Evolutionary conservation across 1,140 invertebrate genomes (phyloP), one percentile per base, ranked within the genome.

Genomic region (Lamellibrachia luymesi): DNA sequence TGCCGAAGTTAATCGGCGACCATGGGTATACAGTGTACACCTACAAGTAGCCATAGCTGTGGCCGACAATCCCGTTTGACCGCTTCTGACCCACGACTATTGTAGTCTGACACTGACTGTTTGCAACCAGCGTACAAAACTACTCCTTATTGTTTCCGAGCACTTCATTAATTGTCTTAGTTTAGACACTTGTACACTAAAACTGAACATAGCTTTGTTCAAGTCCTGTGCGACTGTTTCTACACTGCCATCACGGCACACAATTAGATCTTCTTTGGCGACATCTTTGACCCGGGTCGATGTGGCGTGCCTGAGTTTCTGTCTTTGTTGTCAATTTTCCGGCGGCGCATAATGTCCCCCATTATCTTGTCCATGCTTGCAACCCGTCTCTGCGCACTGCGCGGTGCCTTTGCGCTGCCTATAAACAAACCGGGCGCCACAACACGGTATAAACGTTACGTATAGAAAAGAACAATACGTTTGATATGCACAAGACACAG

Each of bases 291-390:
- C 27, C n/a, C 56, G 5, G 92, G 92, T 52, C 92, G 51, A 52
- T 51, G 92, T 51, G 92, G 6, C 27, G 38, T 51, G 27, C 92
- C 92, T 17, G 92, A 0, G 27, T 92, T 92, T 51, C 92, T 50
- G n/a, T 51, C 51, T 22, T 92, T 64, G 10, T 92, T 64, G 92
- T 92, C 92, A 27, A 92, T 92, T 50, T 92, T 92, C n/a, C 92
- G 92, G 6, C 56, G 92, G n/a, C 92, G 92, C 56, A 51, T 2
- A 5, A 92, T 92, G 51, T 92, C 92, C 4, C 56, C 56, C 92
- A 92, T 92, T 27, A 92, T 92, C 51, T 92, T 92, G 51, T 92
- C 92, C 27, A 92, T 51, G 27, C 13, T 51, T n/a, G 92, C 92
- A 22, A 92, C 92, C 25, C 92, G 92, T 64, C 56, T 51, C 51